Percentiles rank a stretch among this genome's conserved stretches.
phyloP scores from a whole-genome alignment of 2,113 vertebrate species.

The Triplophysa tibetana region DNA sequence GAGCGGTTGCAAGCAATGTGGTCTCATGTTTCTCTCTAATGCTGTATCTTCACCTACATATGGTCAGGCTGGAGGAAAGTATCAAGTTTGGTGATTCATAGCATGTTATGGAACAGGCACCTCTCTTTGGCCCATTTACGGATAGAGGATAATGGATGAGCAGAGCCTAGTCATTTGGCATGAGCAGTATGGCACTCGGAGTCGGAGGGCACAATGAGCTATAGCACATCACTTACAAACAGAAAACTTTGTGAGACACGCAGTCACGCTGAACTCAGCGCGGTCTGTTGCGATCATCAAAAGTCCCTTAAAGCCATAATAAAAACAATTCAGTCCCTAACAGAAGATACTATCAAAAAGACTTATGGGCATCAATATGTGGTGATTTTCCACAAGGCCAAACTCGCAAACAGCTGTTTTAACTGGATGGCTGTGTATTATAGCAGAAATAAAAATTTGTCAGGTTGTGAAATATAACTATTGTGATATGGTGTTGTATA shows the following conservation, averaged over 20 bases:
- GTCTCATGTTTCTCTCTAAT: background rate
- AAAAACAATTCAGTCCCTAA: slow-evolving; percentile 19
- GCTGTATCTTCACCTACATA: slow-evolving; percentile 9
- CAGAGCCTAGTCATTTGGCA: slow-evolving; percentile 17
- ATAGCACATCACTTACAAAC: slow-evolving; percentile 1
- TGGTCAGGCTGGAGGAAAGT: slow-evolving; percentile 2
- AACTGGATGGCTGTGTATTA: background rate
- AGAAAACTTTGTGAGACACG: slow-evolving; percentile 13
- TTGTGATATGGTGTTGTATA: background rate
- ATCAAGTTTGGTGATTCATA: slow-evolving; percentile 9
- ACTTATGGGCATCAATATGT: slow-evolving; percentile 12
- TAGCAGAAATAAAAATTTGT: slow-evolving; percentile 11
- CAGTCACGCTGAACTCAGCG: background rate
- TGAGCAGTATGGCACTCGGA: slow-evolving; percentile 6
- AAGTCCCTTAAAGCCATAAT: slow-evolving; percentile 31
- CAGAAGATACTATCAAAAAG: background rate
- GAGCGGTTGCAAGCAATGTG: background rate
- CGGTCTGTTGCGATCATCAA: background rate
- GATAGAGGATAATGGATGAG: slow-evolving; percentile 5
- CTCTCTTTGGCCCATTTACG: slow-evolving; percentile 23
- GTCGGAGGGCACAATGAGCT: slow-evolving; percentile 4
- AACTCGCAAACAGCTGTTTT: slow-evolving; percentile 2
- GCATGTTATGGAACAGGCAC: background rate
- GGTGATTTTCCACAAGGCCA: background rate
- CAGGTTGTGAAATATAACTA: background rate